Percentiles rank a stretch among this genome's conserved stretches.
Conservation (phyloP, 1,140 invertebrate genomes). For the Spodoptera litura region DNA sequence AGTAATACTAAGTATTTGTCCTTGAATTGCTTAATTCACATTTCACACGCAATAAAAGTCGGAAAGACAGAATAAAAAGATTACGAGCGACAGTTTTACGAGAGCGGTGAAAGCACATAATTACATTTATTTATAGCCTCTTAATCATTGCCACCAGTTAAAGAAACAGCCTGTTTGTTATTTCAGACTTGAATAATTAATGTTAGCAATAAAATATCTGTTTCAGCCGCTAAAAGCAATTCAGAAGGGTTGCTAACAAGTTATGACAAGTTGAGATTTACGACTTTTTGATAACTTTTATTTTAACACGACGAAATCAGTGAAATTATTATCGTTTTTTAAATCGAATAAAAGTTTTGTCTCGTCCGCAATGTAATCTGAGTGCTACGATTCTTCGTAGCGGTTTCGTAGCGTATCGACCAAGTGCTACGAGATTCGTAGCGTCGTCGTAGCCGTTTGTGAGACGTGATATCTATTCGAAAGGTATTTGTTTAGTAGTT, state of each 20-base stretch:
- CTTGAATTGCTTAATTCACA: neutral
- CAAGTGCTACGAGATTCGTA: slow-evolving; percentile 12
- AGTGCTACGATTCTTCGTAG: slow-evolving; percentile 32
- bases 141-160: slow-evolving; percentile 34
- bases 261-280: slow-evolving; percentile 18
- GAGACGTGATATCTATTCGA: neutral
- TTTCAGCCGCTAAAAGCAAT: neutral
- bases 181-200: slow-evolving; percentile 22
- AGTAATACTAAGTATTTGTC: neutral
- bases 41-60: slow-evolving; percentile 23
- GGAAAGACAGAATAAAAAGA: neutral
- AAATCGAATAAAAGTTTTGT: slow-evolving; percentile 4
- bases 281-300: neutral
- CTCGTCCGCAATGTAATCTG: neutral
- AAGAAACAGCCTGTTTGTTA: slow-evolving; percentile 37
- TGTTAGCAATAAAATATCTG: slow-evolving; percentile 13
- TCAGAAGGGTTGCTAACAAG: slow-evolving; percentile 3
- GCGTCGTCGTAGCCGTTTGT: neutral
- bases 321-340: neutral
- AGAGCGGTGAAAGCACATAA: slow-evolving; percentile 15
- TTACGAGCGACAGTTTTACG: slow-evolving; percentile 13
- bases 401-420: slow-evolving; percentile 13
- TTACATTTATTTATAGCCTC: slow-evolving; percentile 40
- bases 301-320: neutral
- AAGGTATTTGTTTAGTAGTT: slow-evolving; percentile 9